A percentile compares a stretch with the other conserved stretches of the same genome.
Evolutionary conservation across 2,888 invertebrate species (phyloP).

Genomic region (Drosophila birchii): DNA sequence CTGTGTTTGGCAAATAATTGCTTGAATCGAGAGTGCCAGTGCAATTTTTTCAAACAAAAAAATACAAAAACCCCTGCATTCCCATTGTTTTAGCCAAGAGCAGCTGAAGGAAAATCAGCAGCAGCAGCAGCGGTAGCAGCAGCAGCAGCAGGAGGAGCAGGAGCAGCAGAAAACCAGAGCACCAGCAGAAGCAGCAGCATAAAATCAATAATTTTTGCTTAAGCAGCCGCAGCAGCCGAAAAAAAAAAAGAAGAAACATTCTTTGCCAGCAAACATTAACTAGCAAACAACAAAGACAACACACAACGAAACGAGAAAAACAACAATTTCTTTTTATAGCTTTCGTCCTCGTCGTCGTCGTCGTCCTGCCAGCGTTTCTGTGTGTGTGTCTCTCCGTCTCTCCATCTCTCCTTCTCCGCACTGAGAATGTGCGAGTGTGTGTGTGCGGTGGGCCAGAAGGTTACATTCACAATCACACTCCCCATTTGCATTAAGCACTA

Average conservation of each 20-base stretch:
- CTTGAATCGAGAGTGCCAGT: slow-evolving; percentile 54
- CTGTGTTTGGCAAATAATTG: slow-evolving; percentile 41
- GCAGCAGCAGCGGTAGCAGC: slow-evolving; percentile 36
- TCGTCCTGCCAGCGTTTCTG: slow-evolving; percentile 49
- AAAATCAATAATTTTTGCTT: slow-evolving; percentile 76
- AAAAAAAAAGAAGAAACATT: slow-evolving; percentile 40
- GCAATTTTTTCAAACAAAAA: slow-evolving; percentile 36
- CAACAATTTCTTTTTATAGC: slow-evolving; percentile 48
- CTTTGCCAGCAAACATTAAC: slow-evolving; percentile 65
- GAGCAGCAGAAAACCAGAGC: slow-evolving; percentile 42
- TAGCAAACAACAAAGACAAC: slow-evolving; percentile 60
- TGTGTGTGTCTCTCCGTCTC: slow-evolving; percentile 17
- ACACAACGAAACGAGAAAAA: slow-evolving; percentile 42
- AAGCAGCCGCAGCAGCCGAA: slow-evolving; percentile 67
- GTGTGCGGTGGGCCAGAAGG: slow-evolving; percentile 47
- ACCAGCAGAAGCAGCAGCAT: slow-evolving; percentile 51
- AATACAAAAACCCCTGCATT: slow-evolving; percentile 39
- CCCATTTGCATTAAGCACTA: slow-evolving; percentile 64
- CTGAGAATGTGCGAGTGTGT: slow-evolving; percentile 45
- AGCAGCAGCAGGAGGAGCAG: slow-evolving; percentile 19
- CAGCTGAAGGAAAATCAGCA: slow-evolving; percentile 39
- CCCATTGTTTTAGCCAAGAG: slow-evolving; percentile 28
- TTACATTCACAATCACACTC: slow-evolving; percentile 33
- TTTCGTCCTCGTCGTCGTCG: slow-evolving; percentile 21
- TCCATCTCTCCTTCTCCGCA: background rate